Percentiles rank a stretch among this genome's conserved stretches.
Conservation (phyloP, 2,888 invertebrate species). For the Drosophila testacea region DNA sequence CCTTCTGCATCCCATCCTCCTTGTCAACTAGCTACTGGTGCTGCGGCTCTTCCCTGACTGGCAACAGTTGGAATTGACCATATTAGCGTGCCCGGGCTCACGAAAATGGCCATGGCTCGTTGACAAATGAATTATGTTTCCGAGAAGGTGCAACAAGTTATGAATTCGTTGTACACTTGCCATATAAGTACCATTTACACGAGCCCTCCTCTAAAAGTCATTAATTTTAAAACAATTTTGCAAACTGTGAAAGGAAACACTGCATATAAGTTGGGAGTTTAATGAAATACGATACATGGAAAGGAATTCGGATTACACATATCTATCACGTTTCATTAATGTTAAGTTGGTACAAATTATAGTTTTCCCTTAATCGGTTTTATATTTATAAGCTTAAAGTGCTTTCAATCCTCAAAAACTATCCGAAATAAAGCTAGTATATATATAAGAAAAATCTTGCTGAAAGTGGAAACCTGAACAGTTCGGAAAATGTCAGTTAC, state of each 20-base stretch:
- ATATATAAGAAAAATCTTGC: no score
- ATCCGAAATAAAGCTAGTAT: no score
- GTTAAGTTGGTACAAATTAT: no score
- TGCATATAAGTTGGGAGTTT: background rate
- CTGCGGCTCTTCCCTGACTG: conserved; percentile 21
- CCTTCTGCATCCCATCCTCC: background rate
- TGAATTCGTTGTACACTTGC: conserved; percentile 26
- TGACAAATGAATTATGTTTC: conserved; percentile 73
- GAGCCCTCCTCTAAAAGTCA: background rate
- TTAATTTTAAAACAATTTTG: conserved; percentile 25
- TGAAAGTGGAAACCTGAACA: no score
- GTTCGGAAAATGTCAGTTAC: no score
- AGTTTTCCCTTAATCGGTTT: no score
- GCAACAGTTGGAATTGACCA: conserved; percentile 81
- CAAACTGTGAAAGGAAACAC: background rate
- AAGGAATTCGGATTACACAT: background rate
- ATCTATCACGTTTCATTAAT: background rate
- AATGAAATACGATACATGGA: background rate
- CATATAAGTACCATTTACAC: conserved; percentile 13
- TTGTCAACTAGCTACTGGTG: background rate
- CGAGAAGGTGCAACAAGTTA: conserved; percentile 70
- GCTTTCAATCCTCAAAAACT: no score
- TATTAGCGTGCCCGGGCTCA: conserved; percentile 58
- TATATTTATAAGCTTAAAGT: no score
- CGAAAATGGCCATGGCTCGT: conserved; percentile 33